These are phyloP conservation scores for Vulpes ferrilata DNA, from an alignment of 2,113 vertebrate genomes.

Conservation along the genomic window DNA sequence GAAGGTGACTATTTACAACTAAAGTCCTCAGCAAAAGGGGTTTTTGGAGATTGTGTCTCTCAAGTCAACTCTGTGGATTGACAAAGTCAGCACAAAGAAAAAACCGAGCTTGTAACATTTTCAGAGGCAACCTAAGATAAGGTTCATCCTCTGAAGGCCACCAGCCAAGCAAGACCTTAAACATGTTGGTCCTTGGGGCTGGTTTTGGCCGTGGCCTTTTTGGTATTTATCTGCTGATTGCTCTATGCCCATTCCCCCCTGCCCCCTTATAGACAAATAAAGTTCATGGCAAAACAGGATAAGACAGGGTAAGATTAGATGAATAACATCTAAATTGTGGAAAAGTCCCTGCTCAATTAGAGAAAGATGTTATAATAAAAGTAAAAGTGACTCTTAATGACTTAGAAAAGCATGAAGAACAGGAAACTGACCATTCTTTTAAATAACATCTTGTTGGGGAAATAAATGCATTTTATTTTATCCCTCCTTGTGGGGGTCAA, in stretches of 20 bases:
- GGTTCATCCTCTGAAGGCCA: background rate
- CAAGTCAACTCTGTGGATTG: background rate
- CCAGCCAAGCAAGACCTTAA: background rate
- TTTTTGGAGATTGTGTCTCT: background rate
- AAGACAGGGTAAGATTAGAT: background rate
- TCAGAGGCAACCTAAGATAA: background rate
- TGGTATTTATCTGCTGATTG: background rate
- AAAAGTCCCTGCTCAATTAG: background rate
- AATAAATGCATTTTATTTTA: background rate
- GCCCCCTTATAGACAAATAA: background rate
- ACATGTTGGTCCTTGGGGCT: background rate
- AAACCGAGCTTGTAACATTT: background rate
- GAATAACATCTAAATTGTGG: background rate
- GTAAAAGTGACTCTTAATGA: background rate
- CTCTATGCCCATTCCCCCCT: background rate
- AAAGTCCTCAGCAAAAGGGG: background rate
- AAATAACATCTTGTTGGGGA: background rate
- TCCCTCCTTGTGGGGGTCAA: background rate
- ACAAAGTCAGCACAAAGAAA: background rate
- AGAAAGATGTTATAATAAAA: background rate
- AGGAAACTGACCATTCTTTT: background rate
- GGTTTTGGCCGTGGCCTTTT: background rate
- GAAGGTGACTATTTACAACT: background rate
- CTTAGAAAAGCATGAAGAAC: background rate
- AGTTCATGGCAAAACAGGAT: background rate